A percentile compares a stretch with the other conserved stretches of the same genome.
Conservation (phyloP, 2,888 invertebrate genomes). For the Pyrrhia umbra region DNA sequence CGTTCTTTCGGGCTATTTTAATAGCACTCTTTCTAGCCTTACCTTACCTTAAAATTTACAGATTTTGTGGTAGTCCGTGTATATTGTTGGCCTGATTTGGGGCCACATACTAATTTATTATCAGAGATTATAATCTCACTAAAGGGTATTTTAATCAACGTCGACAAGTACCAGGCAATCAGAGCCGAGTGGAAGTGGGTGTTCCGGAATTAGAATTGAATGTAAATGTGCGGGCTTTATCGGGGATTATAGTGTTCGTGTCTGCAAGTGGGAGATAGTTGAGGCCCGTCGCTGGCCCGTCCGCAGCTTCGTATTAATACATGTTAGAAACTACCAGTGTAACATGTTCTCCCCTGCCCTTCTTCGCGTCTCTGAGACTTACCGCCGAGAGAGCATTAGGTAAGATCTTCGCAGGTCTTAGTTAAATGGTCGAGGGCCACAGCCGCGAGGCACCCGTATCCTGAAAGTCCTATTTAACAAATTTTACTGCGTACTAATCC, state of each 20-base stretch:
- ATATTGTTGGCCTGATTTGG: slow-evolving; percentile 35
- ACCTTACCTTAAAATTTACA: slow-evolving; percentile 43
- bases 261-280: slow-evolving; percentile 89
- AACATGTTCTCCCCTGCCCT: slow-evolving; percentile 59
- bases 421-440: slow-evolving; percentile 65
- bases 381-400: not conserved
- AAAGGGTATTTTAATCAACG: slow-evolving; percentile 85
- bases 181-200: slow-evolving; percentile 83
- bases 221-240: slow-evolving; percentile 91
- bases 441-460: slow-evolving; percentile 84
- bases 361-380: slow-evolving; percentile 12
- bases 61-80: not conserved
- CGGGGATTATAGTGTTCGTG: slow-evolving; percentile 90
- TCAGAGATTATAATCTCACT: slow-evolving; percentile 61
- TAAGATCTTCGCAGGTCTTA: slow-evolving; percentile 57
- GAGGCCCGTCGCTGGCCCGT: slow-evolving; percentile 77
- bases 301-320: slow-evolving; percentile 79
- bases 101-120: slow-evolving; percentile 57
- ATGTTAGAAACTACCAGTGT: slow-evolving; percentile 70
- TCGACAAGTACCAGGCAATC: slow-evolving; percentile 87
- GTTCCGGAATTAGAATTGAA: slow-evolving; percentile 89
- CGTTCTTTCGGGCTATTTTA: slow-evolving; percentile 57
- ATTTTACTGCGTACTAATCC: slow-evolving; percentile 89
- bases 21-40: slow-evolving; percentile 42
- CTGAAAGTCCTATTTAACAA: slow-evolving; percentile 85